These are phyloP conservation scores for Trachelus tabidus DNA, from an alignment of 2,888 invertebrate species.

Conservation along the genomic window DNA sequence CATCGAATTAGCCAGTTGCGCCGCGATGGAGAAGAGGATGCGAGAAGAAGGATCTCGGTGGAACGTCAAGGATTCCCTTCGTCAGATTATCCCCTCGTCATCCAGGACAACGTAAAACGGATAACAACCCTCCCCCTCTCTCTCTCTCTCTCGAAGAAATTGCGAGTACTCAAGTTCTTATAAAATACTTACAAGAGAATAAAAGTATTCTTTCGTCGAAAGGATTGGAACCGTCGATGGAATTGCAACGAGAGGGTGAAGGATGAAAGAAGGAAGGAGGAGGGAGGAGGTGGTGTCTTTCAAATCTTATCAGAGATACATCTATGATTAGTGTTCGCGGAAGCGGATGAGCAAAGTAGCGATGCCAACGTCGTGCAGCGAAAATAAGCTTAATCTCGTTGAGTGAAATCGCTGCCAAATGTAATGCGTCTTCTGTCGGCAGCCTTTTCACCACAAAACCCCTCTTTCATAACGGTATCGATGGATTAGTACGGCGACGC, in stretches of 20 bases:
- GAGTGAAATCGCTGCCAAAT: slow-evolving; percentile 64
- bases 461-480: slow-evolving; percentile 38
- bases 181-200: too few species aligned
- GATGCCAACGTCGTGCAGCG: slow-evolving; percentile 39
- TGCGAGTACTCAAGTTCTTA: too few species aligned
- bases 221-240: not conserved
- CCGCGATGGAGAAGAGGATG: too few species aligned
- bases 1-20: too few species aligned
- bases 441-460: slow-evolving; percentile 18
- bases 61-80: too few species aligned
- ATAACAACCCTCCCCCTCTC: too few species aligned
- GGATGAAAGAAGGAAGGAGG: not conserved
- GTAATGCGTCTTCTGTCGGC: slow-evolving; percentile 56
- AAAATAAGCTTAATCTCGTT: slow-evolving; percentile 64
- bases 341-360: slow-evolving; percentile 7
- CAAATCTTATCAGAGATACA: slow-evolving; percentile 35
- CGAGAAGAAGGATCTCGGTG: too few species aligned
- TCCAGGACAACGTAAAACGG: too few species aligned
- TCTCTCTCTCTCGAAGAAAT: too few species aligned
- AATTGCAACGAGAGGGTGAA: not conserved
- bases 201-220: not conserved
- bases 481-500: slow-evolving; percentile 47
- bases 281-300: slow-evolving; percentile 8
- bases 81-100: too few species aligned
- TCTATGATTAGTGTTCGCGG: slow-evolving; percentile 38